Base-by-base conservation (phyloP, 1,140 invertebrate genomes). In the Drosophila melanica region DNA sequence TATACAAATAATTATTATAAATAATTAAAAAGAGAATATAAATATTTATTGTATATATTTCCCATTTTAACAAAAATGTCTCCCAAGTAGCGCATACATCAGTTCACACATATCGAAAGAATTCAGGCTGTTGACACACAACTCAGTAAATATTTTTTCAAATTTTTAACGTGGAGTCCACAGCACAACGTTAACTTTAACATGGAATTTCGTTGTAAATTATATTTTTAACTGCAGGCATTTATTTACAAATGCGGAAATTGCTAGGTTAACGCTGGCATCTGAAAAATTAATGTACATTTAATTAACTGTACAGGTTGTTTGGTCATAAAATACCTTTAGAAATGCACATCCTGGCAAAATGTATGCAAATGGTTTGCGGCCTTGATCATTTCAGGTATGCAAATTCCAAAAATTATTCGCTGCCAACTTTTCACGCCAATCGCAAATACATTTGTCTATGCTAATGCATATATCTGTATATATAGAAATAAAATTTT, bases 391-490 rank as follows among this genome's bases (percentile, higher is more conserved):
- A 57, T 68, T 67, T 51, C 16, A 37, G 42, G 53, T 73, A 81
- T 85, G 77, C 77, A 85, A 77, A 84, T 77, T 81, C 42, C 50
- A 23, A 18, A 57, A 50, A 62, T 64, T 39, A 67, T 70, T 70
- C 63, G 73, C 68, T 58, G 76, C 53, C 44, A 85, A 84, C 65
- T 75, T 73, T 87, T 67, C 74, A 86, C 77, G 82, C 75, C 75
- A 70, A 81, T 75, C 79, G 66, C 41, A 39, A 63, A 20, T 37
- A 60, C 55, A 70, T 60, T 48, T 68, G 39, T 58, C 44, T 60
- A 68, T n/a, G 20, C 23, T 20, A 12, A 48, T 48, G 47, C 47
- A 48, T 10, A 20, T 11, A 18, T 45, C 11, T 33, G 45, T 53
- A 27, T 45, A 18, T 18, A 30, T 42, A 45, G 39, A 30, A 41